phyloP scores from a whole-genome alignment of 2,888 invertebrate species.

The Nomada lathburiana region DNA sequence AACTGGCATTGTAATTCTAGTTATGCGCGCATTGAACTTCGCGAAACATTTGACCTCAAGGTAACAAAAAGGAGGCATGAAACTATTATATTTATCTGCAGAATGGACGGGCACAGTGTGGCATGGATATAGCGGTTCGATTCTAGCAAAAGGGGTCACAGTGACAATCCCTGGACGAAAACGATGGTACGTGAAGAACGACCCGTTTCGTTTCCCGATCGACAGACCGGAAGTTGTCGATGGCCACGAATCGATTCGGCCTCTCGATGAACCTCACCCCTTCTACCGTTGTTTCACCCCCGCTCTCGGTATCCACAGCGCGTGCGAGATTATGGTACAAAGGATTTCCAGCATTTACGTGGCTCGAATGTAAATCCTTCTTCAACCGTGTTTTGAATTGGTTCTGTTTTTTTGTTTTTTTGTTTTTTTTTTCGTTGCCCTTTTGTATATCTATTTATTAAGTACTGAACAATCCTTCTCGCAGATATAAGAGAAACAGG shows the following conservation, averaged over 20 bases:
- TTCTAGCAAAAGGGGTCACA: conserved; percentile 52
- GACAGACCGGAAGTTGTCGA: conserved; percentile 76
- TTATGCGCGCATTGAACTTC: no score
- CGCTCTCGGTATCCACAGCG: conserved; percentile 46
- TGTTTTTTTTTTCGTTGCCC: neutral
- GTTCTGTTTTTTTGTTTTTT: conserved; percentile 29
- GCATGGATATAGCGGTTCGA: conserved; percentile 51
- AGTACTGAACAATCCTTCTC: neutral
- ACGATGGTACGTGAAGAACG: conserved; percentile 64
- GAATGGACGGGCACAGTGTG: conserved; percentile 28
- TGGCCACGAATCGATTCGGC: conserved; percentile 76
- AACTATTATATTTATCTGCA: conserved; percentile 44
- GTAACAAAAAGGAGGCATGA: conserved; percentile 19
- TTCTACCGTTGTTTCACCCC: conserved; percentile 12
- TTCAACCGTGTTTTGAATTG: conserved; percentile 52
- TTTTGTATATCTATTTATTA: neutral
- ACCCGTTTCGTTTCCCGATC: conserved; percentile 65
- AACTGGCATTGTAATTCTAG: no score
- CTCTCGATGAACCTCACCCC: conserved; percentile 50
- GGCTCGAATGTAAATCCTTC: conserved; percentile 76
- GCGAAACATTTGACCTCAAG: no score
- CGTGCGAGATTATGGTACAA: conserved; percentile 77
- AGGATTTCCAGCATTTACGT: conserved; percentile 77
- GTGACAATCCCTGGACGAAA: conserved; percentile 60
- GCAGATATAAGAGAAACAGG: no score